A percentile compares a stretch with the other conserved stretches of the same genome.
Evolutionary conservation across 2,113 vertebrate genomes (phyloP).

Genomic region (Chiloscyllium plagiosum): DNA sequence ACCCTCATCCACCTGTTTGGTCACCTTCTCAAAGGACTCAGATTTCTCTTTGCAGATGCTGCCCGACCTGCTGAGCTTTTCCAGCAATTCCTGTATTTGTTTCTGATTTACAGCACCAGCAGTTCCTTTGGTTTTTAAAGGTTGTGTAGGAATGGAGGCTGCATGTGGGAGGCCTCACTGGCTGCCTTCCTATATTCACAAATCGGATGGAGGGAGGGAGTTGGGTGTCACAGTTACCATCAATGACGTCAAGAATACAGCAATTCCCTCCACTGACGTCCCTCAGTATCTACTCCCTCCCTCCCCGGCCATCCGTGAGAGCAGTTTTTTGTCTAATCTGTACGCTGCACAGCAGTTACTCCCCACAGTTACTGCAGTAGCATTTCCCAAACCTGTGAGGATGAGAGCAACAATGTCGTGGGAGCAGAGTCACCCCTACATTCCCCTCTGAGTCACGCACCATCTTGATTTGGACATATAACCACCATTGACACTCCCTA

Average conservation of each 20-base stretch:
- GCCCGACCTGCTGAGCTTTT: too few species aligned
- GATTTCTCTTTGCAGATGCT: too few species aligned
- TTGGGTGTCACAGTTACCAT: neutral
- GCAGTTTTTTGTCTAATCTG: neutral
- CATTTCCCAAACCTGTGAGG: neutral
- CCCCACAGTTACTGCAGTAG: neutral
- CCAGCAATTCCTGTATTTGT: too few species aligned
- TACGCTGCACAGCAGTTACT: neutral
- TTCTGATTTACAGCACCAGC: too few species aligned
- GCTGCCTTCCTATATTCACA: too few species aligned
- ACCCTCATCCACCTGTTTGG: too few species aligned
- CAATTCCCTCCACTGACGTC: neutral
- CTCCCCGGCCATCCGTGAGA: neutral
- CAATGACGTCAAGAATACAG: neutral
- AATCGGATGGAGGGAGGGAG: neutral
- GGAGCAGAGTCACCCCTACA: neutral
- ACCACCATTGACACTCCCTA: neutral
- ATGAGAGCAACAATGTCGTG: neutral
- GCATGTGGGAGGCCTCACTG: too few species aligned
- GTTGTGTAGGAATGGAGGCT: neutral
- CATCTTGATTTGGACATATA: neutral
- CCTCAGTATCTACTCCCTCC: neutral
- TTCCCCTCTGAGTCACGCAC: slow-evolving; percentile 12
- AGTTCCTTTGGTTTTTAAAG: too few species aligned
- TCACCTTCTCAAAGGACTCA: too few species aligned